Evolutionary conservation across 2,113 vertebrate species (phyloP).

Genomic region (Neolamprologus sp.): DNA sequence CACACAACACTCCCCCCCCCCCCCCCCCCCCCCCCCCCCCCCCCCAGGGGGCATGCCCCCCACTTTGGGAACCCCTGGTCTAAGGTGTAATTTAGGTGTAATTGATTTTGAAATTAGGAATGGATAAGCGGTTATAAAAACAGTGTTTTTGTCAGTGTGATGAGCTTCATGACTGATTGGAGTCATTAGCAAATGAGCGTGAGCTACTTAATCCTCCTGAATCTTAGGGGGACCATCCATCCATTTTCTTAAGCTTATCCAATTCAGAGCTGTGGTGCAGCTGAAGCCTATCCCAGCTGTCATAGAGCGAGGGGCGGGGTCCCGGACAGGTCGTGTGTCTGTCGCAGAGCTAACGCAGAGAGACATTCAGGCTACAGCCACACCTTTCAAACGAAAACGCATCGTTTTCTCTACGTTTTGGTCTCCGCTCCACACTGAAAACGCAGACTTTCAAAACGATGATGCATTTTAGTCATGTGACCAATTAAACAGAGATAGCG

Average conservation of each 20-base stretch:
- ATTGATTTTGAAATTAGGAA: background rate
- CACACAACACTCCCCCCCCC: too few species aligned
- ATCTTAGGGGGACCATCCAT: background rate
- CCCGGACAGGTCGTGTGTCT: fast-evolving
- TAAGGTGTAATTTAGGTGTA: background rate
- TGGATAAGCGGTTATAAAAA: background rate
- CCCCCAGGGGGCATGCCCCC: background rate
- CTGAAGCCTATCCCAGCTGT: background rate
- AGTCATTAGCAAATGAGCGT: background rate
- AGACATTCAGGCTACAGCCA: background rate
- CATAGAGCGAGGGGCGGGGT: background rate
- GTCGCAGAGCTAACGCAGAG: background rate
- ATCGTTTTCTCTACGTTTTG: fast-evolving
- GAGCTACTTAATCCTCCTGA: background rate
- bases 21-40: too few species aligned
- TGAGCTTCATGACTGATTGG: background rate
- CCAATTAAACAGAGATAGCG: fast-evolving
- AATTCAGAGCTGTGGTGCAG: background rate
- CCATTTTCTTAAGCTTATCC: background rate
- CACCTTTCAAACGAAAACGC: background rate
- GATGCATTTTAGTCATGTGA: background rate
- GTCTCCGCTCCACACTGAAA: background rate
- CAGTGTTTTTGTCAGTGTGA: background rate
- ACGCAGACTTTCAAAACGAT: background rate
- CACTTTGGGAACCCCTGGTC: background rate